Conservation (phyloP, 2,888 invertebrate genomes). For the Drosophila conformis region DNA sequence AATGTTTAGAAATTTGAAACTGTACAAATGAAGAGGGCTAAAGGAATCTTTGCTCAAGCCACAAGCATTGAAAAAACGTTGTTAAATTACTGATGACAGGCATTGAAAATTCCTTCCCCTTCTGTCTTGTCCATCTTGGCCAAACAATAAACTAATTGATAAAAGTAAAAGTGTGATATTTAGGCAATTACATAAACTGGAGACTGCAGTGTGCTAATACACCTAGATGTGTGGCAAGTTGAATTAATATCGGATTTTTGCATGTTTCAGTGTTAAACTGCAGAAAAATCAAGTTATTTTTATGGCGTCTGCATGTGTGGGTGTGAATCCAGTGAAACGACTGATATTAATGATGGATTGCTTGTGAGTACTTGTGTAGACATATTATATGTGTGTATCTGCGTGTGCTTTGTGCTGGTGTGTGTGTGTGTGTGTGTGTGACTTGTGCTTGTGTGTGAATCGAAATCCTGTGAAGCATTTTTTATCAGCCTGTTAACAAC, state of each 20-base stretch:
- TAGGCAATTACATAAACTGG: conserved; percentile 37
- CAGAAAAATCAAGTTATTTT: conserved; percentile 23
- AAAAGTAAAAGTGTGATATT: conserved; percentile 37
- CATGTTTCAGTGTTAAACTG: background rate
- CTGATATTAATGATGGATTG: conserved; percentile 21
- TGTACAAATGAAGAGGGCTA: background rate
- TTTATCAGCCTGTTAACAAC: conserved; percentile 41
- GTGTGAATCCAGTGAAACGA: conserved; percentile 21
- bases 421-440: background rate
- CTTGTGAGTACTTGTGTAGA: background rate
- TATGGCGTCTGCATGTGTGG: background rate
- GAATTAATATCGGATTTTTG: background rate
- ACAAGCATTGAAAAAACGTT: background rate
- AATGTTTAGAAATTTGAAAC: background rate
- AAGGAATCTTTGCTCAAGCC: no score
- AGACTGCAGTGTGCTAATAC: background rate
- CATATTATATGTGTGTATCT: background rate
- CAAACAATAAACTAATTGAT: conserved; percentile 50
- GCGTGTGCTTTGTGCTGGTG: background rate
- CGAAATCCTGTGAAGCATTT: conserved; percentile 20
- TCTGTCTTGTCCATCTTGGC: background rate
- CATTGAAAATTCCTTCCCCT: background rate
- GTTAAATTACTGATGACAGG: background rate
- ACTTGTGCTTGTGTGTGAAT: background rate
- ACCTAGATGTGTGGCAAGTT: background rate